Evolutionary conservation across 2,797 vertebrate genomes (phyloP), one percentile per base, ranked within the genome.

Genomic region (Zenarchopterus dispar): DNA sequence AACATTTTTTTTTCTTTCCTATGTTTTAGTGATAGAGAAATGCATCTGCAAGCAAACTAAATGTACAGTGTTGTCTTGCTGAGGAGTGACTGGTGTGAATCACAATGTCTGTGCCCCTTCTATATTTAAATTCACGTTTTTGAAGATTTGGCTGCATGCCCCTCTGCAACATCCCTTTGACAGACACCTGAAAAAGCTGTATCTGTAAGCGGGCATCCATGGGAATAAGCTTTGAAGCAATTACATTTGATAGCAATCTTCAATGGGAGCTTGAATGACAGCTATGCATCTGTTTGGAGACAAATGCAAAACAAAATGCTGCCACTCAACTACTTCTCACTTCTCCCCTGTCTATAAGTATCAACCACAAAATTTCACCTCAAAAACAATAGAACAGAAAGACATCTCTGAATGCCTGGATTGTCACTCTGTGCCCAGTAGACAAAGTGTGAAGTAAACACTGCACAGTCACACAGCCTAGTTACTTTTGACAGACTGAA

Each of bases 251-350:
- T 92, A 90, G 86, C 90, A 87, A 87, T 91, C 82, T 93, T 94
- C 93, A 91, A 82, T 90, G 92, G 89, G 91, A 91, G 88, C 90
- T 88, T 86, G 89, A 93, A 93, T 93, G 93, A 93, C 93, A 93
- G 91, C 91, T 84, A 85, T 89, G 89, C 91, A 91, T 94, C 92
- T 93, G 90, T 91, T 93, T 91, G 89, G 84, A 93, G 88, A 91
- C 88, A 87, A 86, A 89, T 81, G 84, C 86, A 90, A 92, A 91
- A 91, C 92, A 92, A 92, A 93, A 92, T 86, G 78, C 90, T 91
- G 91, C 90, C 93, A 91, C 90, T 93, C 90, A 92, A 77, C 78
- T 66, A 64, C 67, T 81, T 82, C 85, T 78, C 75, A 63, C 79
- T 78, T 77, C 56, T 69, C 80, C 75, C 79, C 80, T 64, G 80